Percentiles rank a stretch among this genome's conserved stretches.
phyloP scores from a whole-genome alignment of 2,113 vertebrate genomes.

The Odontesthes bonariensis region DNA sequence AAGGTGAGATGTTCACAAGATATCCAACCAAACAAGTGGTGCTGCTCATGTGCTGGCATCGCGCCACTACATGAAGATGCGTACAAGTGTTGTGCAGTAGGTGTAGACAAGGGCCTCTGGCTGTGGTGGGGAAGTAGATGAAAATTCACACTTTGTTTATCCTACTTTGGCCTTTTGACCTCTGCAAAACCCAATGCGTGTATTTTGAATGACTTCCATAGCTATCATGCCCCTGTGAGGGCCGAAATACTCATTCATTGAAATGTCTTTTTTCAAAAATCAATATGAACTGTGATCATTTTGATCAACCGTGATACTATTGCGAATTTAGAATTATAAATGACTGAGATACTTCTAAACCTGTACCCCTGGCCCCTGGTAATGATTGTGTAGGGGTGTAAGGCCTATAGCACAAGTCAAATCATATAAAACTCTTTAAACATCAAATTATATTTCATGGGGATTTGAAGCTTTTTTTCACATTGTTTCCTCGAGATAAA shows the following conservation, averaged over 20 bases:
- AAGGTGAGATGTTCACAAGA: conserved; percentile 20
- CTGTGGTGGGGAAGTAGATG: conserved; percentile 23
- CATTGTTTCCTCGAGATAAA: background rate
- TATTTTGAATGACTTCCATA: conserved; percentile 28
- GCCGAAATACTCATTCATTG: background rate
- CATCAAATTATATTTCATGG: too few species aligned
- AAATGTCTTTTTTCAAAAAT: background rate
- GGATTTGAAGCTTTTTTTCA: background rate
- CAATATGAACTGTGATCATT: too few species aligned
- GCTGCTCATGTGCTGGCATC: background rate
- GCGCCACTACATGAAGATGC: background rate
- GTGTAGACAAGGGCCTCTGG: background rate
- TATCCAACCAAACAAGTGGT: conserved; percentile 2
- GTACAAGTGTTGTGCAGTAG: conserved; percentile 1
- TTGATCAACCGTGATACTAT: background rate
- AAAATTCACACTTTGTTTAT: conserved; percentile 66
- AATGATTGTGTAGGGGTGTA: too few species aligned
- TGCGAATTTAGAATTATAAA: background rate
- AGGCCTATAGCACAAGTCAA: too few species aligned
- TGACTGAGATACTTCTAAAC: background rate
- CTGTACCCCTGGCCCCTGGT: background rate
- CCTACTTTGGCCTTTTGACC: conserved; percentile 56
- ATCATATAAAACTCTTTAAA: too few species aligned
- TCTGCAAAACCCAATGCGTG: conserved; percentile 37
- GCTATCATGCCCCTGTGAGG: background rate